These are phyloP conservation scores for Agrochola lota DNA, from an alignment of 2,888 invertebrate genomes.

Conservation along the genomic window DNA sequence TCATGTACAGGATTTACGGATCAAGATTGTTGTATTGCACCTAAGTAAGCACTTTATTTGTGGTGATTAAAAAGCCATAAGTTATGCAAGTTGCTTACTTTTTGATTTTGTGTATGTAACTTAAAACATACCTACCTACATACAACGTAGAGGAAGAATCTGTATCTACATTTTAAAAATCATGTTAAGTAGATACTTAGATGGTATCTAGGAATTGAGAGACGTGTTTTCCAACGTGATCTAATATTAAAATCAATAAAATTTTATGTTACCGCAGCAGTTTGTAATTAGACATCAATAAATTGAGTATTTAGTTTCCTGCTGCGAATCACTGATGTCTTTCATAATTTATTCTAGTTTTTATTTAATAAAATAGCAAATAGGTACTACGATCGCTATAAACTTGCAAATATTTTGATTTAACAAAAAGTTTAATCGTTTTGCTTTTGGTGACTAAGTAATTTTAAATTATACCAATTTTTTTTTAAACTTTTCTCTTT, in stretches of 20 bases:
- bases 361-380: slow-evolving; percentile 31
- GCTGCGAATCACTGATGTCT: slow-evolving; percentile 51
- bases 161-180: background rate
- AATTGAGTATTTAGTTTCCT: slow-evolving; percentile 47
- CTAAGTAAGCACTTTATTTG: slow-evolving; percentile 56
- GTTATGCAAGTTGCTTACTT: slow-evolving; percentile 6
- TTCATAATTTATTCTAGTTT: slow-evolving; percentile 42
- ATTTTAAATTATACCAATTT: background rate
- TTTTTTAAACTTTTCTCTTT: too few relatives aligned
- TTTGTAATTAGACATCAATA: slow-evolving; percentile 58
- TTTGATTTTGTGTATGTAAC: background rate
- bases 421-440: background rate
- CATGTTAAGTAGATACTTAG: slow-evolving; percentile 3
- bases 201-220: slow-evolving; percentile 31
- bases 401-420: background rate
- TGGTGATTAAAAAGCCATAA: slow-evolving; percentile 46
- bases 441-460: background rate
- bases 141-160: background rate
- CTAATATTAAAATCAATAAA: slow-evolving; percentile 51
- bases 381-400: slow-evolving; percentile 3
- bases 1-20: slow-evolving; percentile 55
- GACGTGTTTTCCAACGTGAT: slow-evolving; percentile 56
- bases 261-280: slow-evolving; percentile 48
- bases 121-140: background rate
- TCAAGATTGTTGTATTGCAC: slow-evolving; percentile 48